Evolutionary conservation across 1,140 invertebrate species (phyloP), one percentile per base, ranked within the genome.

Genomic region (Lasioglossum baleicum): DNA sequence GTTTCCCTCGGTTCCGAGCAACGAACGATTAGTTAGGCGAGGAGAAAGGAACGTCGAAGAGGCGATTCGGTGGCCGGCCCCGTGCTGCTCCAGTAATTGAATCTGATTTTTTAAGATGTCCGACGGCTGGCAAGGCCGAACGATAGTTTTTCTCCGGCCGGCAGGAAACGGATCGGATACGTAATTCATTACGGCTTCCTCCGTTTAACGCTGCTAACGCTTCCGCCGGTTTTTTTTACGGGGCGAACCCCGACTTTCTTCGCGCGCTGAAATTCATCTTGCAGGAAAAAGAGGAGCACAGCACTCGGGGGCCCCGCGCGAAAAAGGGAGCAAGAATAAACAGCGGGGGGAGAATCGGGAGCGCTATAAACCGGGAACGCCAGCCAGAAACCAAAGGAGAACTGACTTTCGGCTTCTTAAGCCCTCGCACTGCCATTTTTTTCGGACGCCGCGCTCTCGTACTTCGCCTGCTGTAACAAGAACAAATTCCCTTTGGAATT

Each of bases 111-210:
- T 58, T n/a, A 58, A 58, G 56, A 58, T 58, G 56, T 58, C 56
- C 56, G 56, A 58, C 22, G 56, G 56, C 56, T 58, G 20, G 56
- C 56, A 58, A 58, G 20, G 20, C 7, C 56, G 56, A 58, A n/a
- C 56, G 56, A 58, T 58, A 58, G 56, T 58, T 58, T 58, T 58
- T 58, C 56, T 58, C 56, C n/a, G 7, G n/a, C 56, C 56, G 56
- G 56, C 56, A n/a, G 56, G 56, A 58, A 58, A 58, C 56, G n/a
- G 56, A 58, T 58, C 56, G 17, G 56, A 58, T 58, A 58, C 56
- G 56, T 58, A 58, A 58, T 58, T 58, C 56, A 58, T 58, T 58
- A 58, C 56, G 17, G 56, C 56, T 58, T 58, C 56, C 56, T 58
- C 20, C 56, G 56, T 58, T 58, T 58, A 58, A 58, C n/a, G 56